Base-by-base conservation (phyloP, 2,113 vertebrate genomes). In the Chlamydotis undulata region DNA sequence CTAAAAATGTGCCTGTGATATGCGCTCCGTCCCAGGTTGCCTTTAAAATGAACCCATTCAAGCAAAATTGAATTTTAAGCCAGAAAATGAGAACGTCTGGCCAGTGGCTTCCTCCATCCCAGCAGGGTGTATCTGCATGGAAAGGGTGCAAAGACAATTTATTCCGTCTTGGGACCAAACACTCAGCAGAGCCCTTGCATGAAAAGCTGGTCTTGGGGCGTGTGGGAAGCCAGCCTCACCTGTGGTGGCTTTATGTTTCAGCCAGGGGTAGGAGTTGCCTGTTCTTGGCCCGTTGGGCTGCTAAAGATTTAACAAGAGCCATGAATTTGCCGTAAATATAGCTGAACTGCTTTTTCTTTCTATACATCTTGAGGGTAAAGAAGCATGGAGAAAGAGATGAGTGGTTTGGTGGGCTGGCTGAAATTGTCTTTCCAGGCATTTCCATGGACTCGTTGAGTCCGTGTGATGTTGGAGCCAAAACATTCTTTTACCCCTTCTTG, bases 21-120 rank as follows among this genome's bases (percentile, higher is more conserved):
- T 22, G 55, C 0, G 0, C 19, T 56, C 1, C 1, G 22, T 67
- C 68, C 67, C 86, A 33, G 41, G 33, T 41, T 70, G 59, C 64
- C 56, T 86, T 63, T 90, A 73, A 86, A 86, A 77, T 7, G 25
- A 22, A 59, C 9, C 29, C 10, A 10, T 77, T 94, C 88, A 31
- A 65, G 9, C 47, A 67, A 75, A 80, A 82, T n/a, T 79, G 47
- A 43, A 56, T 73, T 91, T 89, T 7, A 64, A 64, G 39, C 41
- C 37, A 55, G 60, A 26, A 37, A 60, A 35, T 19, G 41, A 64
- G 71, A 82, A 60, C 6, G 67, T 84, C 60, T 71, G 56, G 7
- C 47, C 56, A 8, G 41, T 29, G 29, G 45, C 12, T 67, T 31
- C 19, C 28, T 65, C 4, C 19, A 41, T 43, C 64, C 60, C 14